Conservation (phyloP, 2,113 vertebrate genomes). For the Phalacrocorax carbo region DNA sequence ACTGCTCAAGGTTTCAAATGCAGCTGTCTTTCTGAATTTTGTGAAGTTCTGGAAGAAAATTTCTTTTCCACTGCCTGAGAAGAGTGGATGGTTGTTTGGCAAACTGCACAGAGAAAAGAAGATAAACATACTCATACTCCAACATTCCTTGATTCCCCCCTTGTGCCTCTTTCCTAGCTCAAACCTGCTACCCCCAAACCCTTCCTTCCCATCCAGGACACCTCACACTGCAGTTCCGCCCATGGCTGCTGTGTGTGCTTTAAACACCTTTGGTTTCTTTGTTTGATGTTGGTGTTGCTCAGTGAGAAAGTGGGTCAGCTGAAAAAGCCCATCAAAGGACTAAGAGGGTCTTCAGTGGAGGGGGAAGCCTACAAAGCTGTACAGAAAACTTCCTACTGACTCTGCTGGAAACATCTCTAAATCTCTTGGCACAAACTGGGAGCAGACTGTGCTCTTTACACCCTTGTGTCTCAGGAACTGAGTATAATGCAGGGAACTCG, state of each 20-base stretch:
- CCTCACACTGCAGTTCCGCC: background rate
- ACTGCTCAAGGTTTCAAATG: background rate
- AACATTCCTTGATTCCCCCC: background rate
- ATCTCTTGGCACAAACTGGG: background rate
- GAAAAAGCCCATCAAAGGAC: background rate
- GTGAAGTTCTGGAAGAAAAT: background rate
- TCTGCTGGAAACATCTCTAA: background rate
- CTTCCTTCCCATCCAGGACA: background rate
- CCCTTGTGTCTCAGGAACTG: background rate
- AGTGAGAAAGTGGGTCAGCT: background rate
- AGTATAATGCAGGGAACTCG: background rate
- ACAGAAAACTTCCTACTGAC: background rate
- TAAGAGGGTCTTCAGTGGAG: background rate
- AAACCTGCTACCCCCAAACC: background rate
- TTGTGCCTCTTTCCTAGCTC: background rate
- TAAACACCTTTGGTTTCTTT: background rate
- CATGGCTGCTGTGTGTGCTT: background rate
- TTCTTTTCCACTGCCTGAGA: background rate
- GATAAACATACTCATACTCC: background rate
- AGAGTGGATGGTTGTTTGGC: background rate
- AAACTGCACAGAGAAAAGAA: background rate
- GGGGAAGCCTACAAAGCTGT: background rate
- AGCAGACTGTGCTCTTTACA: background rate
- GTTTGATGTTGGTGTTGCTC: background rate
- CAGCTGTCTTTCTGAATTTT: background rate